Evolutionary conservation across 2,797 vertebrate species (phyloP).

Genomic region (Lutra lutra): DNA sequence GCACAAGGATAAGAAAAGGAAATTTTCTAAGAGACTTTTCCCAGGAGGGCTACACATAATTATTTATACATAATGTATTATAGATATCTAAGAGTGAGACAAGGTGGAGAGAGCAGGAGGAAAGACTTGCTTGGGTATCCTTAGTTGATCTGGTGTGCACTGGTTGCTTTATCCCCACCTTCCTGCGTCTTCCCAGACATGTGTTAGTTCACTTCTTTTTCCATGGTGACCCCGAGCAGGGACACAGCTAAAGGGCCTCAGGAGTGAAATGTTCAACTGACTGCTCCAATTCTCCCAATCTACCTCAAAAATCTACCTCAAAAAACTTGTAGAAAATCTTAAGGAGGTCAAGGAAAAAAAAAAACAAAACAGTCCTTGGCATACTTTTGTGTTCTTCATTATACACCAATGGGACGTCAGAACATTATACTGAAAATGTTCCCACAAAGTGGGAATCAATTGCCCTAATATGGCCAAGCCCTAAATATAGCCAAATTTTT

Average conservation of each 20-base stretch:
- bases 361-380: slow-evolving; percentile 11
- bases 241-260: neutral
- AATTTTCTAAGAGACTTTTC: neutral
- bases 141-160: neutral
- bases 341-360: neutral
- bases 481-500: slow-evolving; percentile 57
- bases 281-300: neutral
- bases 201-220: neutral
- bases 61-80: too few relatives aligned
- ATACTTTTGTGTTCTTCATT: slow-evolving; percentile 11
- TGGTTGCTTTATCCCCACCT: neutral
- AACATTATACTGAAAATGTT: slow-evolving; percentile 17
- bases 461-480: slow-evolving; percentile 55
- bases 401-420: slow-evolving; percentile 37
- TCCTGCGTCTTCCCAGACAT: neutral
- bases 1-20: neutral
- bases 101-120: neutral
- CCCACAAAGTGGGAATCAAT: slow-evolving; percentile 57
- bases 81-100: neutral
- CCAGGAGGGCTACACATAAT: neutral
- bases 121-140: neutral
- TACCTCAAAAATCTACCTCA: neutral
- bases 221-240: neutral
- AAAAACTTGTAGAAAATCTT: neutral
- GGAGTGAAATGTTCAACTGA: neutral